phyloP scores from a whole-genome alignment of 2,113 vertebrate genomes.

The Rhea pennata region DNA sequence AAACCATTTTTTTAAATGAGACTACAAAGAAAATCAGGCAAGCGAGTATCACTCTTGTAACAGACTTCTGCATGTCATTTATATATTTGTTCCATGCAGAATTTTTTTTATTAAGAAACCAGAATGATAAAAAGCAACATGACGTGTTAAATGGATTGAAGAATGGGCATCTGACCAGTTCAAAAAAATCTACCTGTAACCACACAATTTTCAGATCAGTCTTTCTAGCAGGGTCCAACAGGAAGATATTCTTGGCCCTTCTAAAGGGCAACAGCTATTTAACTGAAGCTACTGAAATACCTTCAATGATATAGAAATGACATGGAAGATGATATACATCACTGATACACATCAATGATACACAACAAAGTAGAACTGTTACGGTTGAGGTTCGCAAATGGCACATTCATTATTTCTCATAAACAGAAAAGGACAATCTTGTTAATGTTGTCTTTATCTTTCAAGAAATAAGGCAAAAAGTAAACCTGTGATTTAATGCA shows the following conservation, averaged over 20 bases:
- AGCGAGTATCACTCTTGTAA: background rate
- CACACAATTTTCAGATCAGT: background rate
- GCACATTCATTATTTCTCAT: background rate
- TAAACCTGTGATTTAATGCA: background rate
- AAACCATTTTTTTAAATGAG: background rate
- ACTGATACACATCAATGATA: fast-evolving
- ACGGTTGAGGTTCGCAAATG: background rate
- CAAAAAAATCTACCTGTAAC: background rate
- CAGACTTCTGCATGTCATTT: background rate
- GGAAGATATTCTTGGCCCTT: background rate
- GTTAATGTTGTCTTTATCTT: background rate
- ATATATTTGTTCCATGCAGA: fast-evolving
- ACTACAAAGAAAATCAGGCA: background rate
- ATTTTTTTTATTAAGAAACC: background rate
- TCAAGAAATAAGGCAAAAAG: background rate
- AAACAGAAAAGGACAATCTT: background rate
- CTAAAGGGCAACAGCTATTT: background rate
- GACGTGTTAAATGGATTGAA: background rate
- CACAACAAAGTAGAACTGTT: background rate
- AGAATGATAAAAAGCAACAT: background rate
- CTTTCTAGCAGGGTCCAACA: background rate
- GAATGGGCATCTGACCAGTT: background rate
- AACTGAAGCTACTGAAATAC: background rate
- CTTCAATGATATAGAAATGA: background rate
- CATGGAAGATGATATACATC: background rate